These are phyloP conservation scores for Scaptomyza flava DNA, from an alignment of 2,888 invertebrate species.

Conservation along the genomic window DNA sequence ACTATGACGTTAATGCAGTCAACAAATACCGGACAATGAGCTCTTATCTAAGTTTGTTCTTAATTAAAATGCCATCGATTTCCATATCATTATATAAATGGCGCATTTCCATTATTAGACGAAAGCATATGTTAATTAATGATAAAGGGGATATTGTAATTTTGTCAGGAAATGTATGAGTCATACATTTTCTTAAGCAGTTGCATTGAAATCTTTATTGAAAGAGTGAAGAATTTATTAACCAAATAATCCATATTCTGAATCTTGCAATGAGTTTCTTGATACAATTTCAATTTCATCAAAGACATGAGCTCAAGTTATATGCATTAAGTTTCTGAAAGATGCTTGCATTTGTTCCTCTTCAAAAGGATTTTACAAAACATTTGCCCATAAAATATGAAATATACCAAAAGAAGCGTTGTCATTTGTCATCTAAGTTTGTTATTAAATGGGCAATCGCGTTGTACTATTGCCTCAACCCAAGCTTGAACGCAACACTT, in stretches of 20 bases:
- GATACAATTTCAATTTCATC: no score
- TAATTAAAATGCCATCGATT: constrained; percentile 59
- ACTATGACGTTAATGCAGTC: constrained; percentile 13
- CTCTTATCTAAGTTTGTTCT: constrained; percentile 34
- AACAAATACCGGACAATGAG: background rate
- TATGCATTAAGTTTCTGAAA: background rate
- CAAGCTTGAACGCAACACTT: constrained; percentile 32
- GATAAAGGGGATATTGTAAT: background rate
- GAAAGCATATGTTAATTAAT: constrained; percentile 58
- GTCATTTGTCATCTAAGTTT: constrained; percentile 36
- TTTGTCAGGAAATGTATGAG: background rate
- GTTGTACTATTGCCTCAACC: background rate
- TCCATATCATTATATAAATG: constrained; percentile 31
- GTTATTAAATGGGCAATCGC: constrained; percentile 60
- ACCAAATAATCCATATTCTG: no score
- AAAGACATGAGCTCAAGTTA: no score
- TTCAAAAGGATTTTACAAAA: background rate
- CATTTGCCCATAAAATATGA: background rate
- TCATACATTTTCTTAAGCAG: no score
- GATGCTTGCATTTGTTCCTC: background rate
- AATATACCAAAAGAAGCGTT: no score
- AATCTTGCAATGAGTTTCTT: no score
- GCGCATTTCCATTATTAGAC: constrained; percentile 29
- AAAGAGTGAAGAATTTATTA: no score
- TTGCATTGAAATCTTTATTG: no score